These are phyloP conservation scores for Cephalopterus ornatus DNA, from an alignment of 2,113 vertebrate genomes.

Conservation along the genomic window DNA sequence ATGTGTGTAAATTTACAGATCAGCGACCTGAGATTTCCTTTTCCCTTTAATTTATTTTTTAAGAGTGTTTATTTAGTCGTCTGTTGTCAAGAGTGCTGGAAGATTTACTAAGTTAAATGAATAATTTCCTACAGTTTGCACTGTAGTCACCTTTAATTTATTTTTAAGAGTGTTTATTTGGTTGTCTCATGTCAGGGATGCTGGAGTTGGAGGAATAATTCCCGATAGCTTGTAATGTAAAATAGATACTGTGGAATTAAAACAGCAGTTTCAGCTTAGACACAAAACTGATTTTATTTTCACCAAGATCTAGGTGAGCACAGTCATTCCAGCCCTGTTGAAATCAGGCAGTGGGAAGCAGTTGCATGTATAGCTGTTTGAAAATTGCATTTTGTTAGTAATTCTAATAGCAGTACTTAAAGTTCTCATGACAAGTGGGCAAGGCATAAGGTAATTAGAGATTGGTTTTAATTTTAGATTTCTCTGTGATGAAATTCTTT, in stretches of 20 bases:
- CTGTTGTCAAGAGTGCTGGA: not conserved
- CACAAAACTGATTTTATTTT: not conserved
- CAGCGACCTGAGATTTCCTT: not conserved
- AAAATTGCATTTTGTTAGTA: not conserved
- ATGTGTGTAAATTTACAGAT: not conserved
- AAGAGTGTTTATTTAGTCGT: not conserved
- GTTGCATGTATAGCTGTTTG: not conserved
- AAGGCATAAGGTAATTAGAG: not conserved
- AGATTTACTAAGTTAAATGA: not conserved
- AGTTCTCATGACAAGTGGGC: not conserved
- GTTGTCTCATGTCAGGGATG: not conserved
- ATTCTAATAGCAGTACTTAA: not conserved
- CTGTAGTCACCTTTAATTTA: not conserved
- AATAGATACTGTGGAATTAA: not conserved
- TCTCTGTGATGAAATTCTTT: not conserved
- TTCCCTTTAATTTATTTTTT: not conserved
- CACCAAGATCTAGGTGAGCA: not conserved
- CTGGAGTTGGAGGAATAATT: not conserved
- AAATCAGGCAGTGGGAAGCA: not conserved
- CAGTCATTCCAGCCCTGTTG: not conserved
- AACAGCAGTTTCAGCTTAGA: not conserved
- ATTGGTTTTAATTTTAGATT: not conserved
- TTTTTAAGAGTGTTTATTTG: not conserved
- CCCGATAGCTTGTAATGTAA: not conserved
- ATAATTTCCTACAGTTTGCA: not conserved